Base-by-base conservation (phyloP, 92 coral and sea anemone genomes). In the Chrysogorgia sp. region DNA sequence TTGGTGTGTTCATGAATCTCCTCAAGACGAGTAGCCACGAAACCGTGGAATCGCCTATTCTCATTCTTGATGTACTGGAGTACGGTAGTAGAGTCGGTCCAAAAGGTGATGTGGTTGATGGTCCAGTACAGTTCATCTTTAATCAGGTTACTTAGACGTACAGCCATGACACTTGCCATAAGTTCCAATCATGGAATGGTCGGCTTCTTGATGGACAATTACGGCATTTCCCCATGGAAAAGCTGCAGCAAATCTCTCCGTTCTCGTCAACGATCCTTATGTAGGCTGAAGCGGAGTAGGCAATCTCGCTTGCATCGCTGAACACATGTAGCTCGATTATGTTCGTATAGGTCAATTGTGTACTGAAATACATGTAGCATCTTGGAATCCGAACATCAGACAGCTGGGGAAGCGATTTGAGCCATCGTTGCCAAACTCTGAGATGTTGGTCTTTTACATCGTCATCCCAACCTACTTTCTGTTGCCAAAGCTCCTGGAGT, bases 361-460 rank as follows among this genome's bases (percentile, higher is more conserved):
- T 21, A 1, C 1, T 10, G 20, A 70, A 29, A n/a, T n/a, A n/a
- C n/a, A n/a, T n/a, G 82, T 81, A 86, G 35, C 90, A 75, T 60
- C 86, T 37, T 33, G 79, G 56, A 2, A 81, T 65, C 37, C 75
- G 34, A 48, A 86, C 60, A 0, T 32, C 58, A 13, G 71, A 26
- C 68, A 88, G 67, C 61, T 75, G 81, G 10, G 86, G 70, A 20
- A 88, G 58, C 60, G 77, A 81, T 14, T 74, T 35, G 10, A 88
- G 17, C 91, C 88, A 88, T 6, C 28, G 15, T 37, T 43, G 76
- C 89, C 86, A 86, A 57, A 80, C 86, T 28, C 20, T 47, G 33
- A 75, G 37, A 6, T 65, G 56, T 25, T 47, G 61, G 10, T 63
- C 66, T 34, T 67, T 77, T 29, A 81, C 43, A 24, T 65, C 52